Base-by-base conservation (phyloP, 2,113 vertebrate genomes). In the Lepisosteus osseus region DNA sequence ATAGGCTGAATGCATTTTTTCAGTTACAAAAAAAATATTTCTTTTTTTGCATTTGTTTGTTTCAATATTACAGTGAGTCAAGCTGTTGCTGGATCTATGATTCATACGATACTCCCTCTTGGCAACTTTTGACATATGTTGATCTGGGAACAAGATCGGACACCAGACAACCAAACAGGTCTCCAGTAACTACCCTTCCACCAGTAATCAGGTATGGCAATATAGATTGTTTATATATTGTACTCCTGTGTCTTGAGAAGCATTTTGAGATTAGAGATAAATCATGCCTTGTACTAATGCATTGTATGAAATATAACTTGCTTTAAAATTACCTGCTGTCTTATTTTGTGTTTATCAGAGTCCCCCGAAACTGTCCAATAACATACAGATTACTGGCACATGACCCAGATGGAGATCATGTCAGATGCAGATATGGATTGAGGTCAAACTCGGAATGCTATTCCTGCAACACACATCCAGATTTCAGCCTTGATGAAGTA, bases 91-190 rank as follows among this genome's bases (percentile, higher is more conserved):
- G 89, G 90, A 3, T 1, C 9, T 67, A 81, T 0, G 90, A 87
- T 6, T 7, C 70, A 0, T 7, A 78, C 0, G 45, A 54, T 0
- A 63, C 3, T 2, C 64, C 13, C 0, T 73, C 71, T 44, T 91
- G 89, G 88, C 78, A 54, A 0, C 40, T 86, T 1, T 29, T 72
- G 15, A 79, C 85, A 17, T 7, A 67, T 1, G 71, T 92, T 67
- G 87, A 92, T 80, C 78, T 91, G 61, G 90, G 89, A 64, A 70
- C 1, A 15, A 82, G 90, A 79, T 90, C 88, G 3, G 90, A 92
- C 74, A 90, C 89, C 0, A 5, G 61, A 8, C 0, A 77, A 55
- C 86, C 89, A 8, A 90, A 91, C 81, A 70, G 54, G 15, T 86
- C 87, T 3, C 91, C 87, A 54, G 76, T 77, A 8, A 66, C 80